These are phyloP conservation scores for Tachysurus fulvidraco DNA, from an alignment of 2,113 vertebrate genomes.

Conservation along the genomic window DNA sequence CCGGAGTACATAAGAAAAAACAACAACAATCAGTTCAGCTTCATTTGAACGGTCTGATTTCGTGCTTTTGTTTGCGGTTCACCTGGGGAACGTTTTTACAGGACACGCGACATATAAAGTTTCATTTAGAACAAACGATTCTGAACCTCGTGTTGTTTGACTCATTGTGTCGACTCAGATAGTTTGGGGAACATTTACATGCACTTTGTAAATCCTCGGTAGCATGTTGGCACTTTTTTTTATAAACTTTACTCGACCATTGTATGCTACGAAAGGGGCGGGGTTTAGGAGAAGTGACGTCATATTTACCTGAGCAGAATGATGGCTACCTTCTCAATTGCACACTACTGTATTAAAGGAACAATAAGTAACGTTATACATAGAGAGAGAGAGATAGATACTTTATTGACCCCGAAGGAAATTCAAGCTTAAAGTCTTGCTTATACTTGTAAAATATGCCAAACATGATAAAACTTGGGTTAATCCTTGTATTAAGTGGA, in stretches of 20 bases:
- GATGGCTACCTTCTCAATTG: background rate
- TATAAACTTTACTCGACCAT: background rate
- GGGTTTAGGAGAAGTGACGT: slow-evolving; percentile 55
- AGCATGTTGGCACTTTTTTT: slow-evolving; percentile 53
- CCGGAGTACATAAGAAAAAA: background rate
- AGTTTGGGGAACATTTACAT: no score
- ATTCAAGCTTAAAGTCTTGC: background rate
- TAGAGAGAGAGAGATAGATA: no score
- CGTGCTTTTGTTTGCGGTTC: background rate
- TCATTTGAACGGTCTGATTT: background rate
- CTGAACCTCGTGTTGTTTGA: background rate
- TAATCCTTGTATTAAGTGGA: background rate
- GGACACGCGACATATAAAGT: background rate
- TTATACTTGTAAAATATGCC: background rate
- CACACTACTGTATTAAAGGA: background rate
- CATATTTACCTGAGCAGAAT: slow-evolving; percentile 65
- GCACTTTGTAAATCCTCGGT: background rate
- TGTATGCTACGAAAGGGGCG: slow-evolving; percentile 55
- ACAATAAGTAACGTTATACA: background rate
- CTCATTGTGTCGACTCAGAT: no score
- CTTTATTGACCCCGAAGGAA: no score
- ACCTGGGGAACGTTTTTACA: background rate
- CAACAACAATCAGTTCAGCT: no score
- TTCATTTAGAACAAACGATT: background rate
- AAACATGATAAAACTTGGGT: background rate